A percentile compares a stretch with the other conserved stretches of the same genome.
phyloP scores from a whole-genome alignment of 2,797 vertebrate genomes.

The Hemitrygon akajei region DNA sequence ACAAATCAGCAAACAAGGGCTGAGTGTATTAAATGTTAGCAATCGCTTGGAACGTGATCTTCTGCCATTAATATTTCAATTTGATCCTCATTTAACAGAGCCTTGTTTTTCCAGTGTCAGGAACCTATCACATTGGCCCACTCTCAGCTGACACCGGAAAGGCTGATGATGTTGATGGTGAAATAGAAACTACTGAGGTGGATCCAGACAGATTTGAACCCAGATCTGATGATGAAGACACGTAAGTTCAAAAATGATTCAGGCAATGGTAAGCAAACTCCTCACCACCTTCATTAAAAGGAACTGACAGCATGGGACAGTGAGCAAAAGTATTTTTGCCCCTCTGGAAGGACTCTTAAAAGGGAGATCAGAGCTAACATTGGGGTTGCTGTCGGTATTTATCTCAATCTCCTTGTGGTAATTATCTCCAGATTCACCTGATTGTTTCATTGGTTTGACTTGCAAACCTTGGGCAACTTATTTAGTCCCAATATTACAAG shows the following conservation, averaged over 20 bases:
- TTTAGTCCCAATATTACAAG: not conserved
- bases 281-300: not conserved
- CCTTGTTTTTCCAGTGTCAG: conserved; percentile 48
- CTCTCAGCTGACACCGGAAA: conserved; percentile 48
- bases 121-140: conserved; percentile 60
- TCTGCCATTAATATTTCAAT: not conserved
- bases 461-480: not conserved
- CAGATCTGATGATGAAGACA: conserved; percentile 83
- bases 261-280: not conserved
- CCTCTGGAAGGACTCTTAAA: not conserved
- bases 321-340: not conserved
- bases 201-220: conserved; percentile 69
- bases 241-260: conserved; percentile 59
- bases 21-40: not conserved
- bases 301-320: not conserved
- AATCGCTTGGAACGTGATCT: not conserved
- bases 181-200: conserved; percentile 45
- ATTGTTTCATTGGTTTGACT: not conserved
- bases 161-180: conserved; percentile 66
- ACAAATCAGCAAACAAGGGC: too few relatives aligned
- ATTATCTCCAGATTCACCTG: not conserved
- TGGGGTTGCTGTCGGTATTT: not conserved
- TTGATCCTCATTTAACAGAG: not conserved
- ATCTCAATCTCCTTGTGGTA: too few relatives aligned
- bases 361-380: not conserved